These are phyloP conservation scores for Amblyteles armatorius DNA, from an alignment of 2,888 invertebrate genomes.

Conservation along the genomic window DNA sequence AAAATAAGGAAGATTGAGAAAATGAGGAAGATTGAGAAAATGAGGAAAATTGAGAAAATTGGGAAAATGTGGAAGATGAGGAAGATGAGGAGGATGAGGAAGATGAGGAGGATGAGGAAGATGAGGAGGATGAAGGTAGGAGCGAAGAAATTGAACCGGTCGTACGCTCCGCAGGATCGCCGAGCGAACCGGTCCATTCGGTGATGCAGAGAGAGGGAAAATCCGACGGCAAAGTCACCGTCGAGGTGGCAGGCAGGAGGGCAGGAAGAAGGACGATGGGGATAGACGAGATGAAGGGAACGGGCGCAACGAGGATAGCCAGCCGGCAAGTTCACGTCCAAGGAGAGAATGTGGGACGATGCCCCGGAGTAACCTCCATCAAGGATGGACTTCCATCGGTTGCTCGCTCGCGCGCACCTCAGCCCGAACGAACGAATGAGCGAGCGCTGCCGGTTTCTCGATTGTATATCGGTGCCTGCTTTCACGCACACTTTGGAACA, in stretches of 20 bases:
- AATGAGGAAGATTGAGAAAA: too few relatives aligned
- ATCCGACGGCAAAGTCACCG: conserved; percentile 52
- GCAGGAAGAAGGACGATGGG: conserved; percentile 75
- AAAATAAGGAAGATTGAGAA: too few relatives aligned
- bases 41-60: conserved; percentile 10
- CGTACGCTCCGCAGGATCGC: conserved; percentile 27
- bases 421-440: conserved; percentile 10
- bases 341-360: conserved; percentile 83
- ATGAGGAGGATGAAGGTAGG: conserved; percentile 25
- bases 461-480: conserved; percentile 48
- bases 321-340: conserved; percentile 79
- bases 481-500: conserved; percentile 31
- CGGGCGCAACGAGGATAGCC: conserved; percentile 78
- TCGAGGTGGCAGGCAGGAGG: conserved; percentile 59
- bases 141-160: conserved; percentile 42
- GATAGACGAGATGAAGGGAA: conserved; percentile 73
- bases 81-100: not conserved
- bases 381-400: conserved; percentile 82
- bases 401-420: conserved; percentile 41
- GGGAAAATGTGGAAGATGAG: too few relatives aligned
- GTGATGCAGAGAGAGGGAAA: conserved; percentile 57
- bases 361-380: conserved; percentile 84
- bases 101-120: too few relatives aligned
- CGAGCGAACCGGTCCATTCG: conserved; percentile 63
- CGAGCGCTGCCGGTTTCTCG: conserved; percentile 38